These are phyloP conservation scores for Psix sp. DNA, from an alignment of 1,140 invertebrate species.

Conservation along the genomic window DNA sequence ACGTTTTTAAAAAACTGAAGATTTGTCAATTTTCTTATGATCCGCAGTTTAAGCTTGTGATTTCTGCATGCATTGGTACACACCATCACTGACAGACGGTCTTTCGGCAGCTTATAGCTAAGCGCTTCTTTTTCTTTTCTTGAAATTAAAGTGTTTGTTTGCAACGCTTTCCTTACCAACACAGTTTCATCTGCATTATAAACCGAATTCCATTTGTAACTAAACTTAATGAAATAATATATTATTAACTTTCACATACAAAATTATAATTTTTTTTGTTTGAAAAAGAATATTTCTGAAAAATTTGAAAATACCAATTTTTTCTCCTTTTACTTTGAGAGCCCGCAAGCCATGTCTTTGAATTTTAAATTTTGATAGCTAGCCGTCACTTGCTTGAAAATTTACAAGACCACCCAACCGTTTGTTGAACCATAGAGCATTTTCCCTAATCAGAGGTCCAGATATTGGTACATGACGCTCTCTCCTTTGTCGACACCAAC, in stretches of 20 bases:
- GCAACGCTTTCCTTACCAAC: constrained; percentile 64
- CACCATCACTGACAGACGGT: constrained; percentile 16
- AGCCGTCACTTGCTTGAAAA: constrained; percentile 68
- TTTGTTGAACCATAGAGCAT: constrained; percentile 22
- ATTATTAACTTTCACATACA: no score
- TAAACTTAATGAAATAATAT: no score
- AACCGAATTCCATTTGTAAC: no score
- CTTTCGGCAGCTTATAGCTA: background rate
- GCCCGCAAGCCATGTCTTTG: constrained; percentile 65
- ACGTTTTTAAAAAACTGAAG: constrained; percentile 49
- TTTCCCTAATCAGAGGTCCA: constrained; percentile 27
- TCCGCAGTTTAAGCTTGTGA: constrained; percentile 11
- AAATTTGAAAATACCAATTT: constrained; percentile 18
- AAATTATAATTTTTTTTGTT: constrained; percentile 54
- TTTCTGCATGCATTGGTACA: constrained; percentile 32
- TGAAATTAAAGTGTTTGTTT: constrained; percentile 64
- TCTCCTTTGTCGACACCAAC: constrained; percentile 20
- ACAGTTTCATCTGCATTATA: no score
- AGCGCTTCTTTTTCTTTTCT: constrained; percentile 55
- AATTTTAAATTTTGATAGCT: constrained; percentile 69
- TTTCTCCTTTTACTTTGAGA: constrained; percentile 66
- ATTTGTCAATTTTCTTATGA: constrained; percentile 9
- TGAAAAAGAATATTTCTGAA: constrained; percentile 39
- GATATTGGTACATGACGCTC: constrained; percentile 22
- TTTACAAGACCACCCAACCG: constrained; percentile 3